Conservation (phyloP, 2,113 vertebrate genomes). For the Micronisus gabar region DNA sequence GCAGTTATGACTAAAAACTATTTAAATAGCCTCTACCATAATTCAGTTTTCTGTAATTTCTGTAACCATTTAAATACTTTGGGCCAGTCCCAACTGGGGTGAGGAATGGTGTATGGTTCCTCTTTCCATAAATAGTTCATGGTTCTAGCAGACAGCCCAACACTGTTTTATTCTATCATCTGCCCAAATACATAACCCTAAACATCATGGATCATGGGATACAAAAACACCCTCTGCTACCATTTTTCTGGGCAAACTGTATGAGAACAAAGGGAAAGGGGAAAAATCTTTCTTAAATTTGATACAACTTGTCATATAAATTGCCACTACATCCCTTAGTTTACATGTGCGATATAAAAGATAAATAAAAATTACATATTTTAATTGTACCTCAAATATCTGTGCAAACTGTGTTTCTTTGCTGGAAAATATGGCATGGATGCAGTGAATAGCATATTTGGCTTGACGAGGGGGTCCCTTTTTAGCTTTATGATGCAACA, state of each 20-base stretch:
- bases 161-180: background rate
- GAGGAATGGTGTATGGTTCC: background rate
- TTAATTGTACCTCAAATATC: constrained; percentile 91
- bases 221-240: background rate
- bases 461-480: constrained; percentile 94
- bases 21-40: background rate
- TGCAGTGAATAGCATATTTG: constrained; percentile 97
- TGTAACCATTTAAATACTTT: background rate
- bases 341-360: background rate
- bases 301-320: background rate
- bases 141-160: background rate
- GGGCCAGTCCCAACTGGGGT: background rate
- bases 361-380: background rate
- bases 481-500: constrained; percentile 97
- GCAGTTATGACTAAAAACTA: background rate
- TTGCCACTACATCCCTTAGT: background rate
- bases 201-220: background rate
- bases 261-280: background rate
- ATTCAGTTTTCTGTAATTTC: background rate
- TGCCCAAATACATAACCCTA: background rate
- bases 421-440: constrained; percentile 96
- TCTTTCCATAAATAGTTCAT: background rate
- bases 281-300: background rate
- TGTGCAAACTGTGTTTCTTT: constrained; percentile 98
- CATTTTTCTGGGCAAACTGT: background rate